Evolutionary conservation across 2,113 vertebrate genomes (phyloP).

Genomic region (Equus przewalskii): DNA sequence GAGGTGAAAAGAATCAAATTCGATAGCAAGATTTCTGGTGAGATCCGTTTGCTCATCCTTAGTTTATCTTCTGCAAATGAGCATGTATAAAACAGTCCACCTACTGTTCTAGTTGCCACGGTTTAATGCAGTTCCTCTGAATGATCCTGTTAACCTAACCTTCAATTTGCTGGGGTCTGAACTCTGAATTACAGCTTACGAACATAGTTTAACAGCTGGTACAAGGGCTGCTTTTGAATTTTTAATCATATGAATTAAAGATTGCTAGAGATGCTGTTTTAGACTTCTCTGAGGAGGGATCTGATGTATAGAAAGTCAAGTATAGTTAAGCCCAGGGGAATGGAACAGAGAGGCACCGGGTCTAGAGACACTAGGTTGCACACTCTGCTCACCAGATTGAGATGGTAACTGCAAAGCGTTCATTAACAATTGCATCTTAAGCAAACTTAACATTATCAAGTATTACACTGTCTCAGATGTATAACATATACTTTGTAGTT

Average conservation of each 20-base stretch:
- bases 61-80: conserved; percentile 87
- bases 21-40: conserved; percentile 78
- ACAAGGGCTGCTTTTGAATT: conserved; percentile 92
- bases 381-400: conserved; percentile 72
- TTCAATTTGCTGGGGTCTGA: conserved; percentile 92
- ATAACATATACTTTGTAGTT: not conserved
- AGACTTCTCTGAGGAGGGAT: conserved; percentile 86
- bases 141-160: conserved; percentile 91
- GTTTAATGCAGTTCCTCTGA: conserved; percentile 88
- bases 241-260: conserved; percentile 93
- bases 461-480: not conserved
- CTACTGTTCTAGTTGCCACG: conserved; percentile 85
- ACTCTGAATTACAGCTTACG: conserved; percentile 91
- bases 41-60: conserved; percentile 84
- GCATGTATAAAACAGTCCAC: conserved; percentile 86
- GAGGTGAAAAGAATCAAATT: conserved; percentile 76
- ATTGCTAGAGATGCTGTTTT: conserved; percentile 88
- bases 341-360: conserved; percentile 79
- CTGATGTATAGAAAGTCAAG: conserved; percentile 87
- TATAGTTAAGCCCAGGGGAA: conserved; percentile 84
- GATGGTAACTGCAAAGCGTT: conserved; percentile 71
- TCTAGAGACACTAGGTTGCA: conserved; percentile 46
- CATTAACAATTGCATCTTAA: conserved; percentile 75
- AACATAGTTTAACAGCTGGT: conserved; percentile 91
- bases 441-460: conserved; percentile 45